Percentiles rank a stretch among this genome's conserved stretches.
phyloP scores from a whole-genome alignment of 2,888 invertebrate genomes.

The Ophonus ardosiacus region DNA sequence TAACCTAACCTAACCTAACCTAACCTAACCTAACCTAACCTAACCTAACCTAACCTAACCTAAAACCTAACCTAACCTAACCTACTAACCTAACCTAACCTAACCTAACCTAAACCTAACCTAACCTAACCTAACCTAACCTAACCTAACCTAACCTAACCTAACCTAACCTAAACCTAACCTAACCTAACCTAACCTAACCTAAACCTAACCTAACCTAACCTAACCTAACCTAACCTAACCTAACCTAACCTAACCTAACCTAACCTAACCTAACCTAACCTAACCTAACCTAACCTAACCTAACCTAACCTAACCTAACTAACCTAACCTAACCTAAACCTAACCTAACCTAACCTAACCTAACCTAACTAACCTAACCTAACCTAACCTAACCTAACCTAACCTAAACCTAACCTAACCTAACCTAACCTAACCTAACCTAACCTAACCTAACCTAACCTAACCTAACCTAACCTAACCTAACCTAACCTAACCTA shows the following conservation, averaged over 20 bases:
- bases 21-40: not conserved
- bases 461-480: slow-evolving; percentile 62
- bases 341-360: slow-evolving; percentile 64
- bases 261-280: slow-evolving; percentile 59
- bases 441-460: slow-evolving; percentile 63
- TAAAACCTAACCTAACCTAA: not conserved
- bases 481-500: slow-evolving; percentile 59
- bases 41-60: not conserved
- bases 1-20: not conserved
- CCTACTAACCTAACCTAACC: not conserved
- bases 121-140: not conserved
- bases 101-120: not conserved
- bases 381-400: slow-evolving; percentile 33
- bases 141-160: slow-evolving; percentile 15
- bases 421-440: slow-evolving; percentile 61
- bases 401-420: slow-evolving; percentile 57
- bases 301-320: slow-evolving; percentile 67
- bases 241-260: slow-evolving; percentile 44
- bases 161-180: slow-evolving; percentile 41
- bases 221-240: slow-evolving; percentile 42
- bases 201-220: slow-evolving; percentile 44
- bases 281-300: slow-evolving; percentile 66
- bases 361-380: slow-evolving; percentile 54
- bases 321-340: slow-evolving; percentile 66
- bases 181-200: slow-evolving; percentile 39